phyloP scores from a whole-genome alignment of 2,888 invertebrate species.

The Pediacus dermestoides region DNA sequence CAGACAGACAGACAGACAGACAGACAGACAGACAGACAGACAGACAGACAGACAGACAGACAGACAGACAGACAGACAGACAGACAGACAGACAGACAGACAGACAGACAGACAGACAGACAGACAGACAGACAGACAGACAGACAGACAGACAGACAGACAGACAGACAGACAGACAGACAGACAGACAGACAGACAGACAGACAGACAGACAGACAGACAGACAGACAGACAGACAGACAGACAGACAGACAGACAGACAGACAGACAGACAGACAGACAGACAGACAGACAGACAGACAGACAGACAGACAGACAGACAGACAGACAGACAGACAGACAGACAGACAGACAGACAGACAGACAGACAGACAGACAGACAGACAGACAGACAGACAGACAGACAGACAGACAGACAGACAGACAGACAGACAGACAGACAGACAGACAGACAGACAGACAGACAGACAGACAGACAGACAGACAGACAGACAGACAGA shows the following conservation, averaged over 20 bases:
- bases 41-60: constrained; percentile 10
- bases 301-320: constrained; percentile 15
- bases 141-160: constrained; percentile 10
- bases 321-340: constrained; percentile 15
- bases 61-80: constrained; percentile 10
- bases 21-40: constrained; percentile 10
- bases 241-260: constrained; percentile 14
- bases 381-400: constrained; percentile 14
- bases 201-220: constrained; percentile 10
- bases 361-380: constrained; percentile 13
- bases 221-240: constrained; percentile 12
- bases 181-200: constrained; percentile 10
- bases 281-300: constrained; percentile 15
- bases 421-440: constrained; percentile 12
- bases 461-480: constrained; percentile 10
- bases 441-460: constrained; percentile 10
- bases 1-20: constrained; percentile 10
- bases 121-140: constrained; percentile 10
- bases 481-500: constrained; percentile 10
- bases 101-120: constrained; percentile 10
- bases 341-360: constrained; percentile 15
- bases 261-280: constrained; percentile 10
- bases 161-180: constrained; percentile 10
- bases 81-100: constrained; percentile 10
- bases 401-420: constrained; percentile 10